Base-by-base conservation (phyloP, 2,888 invertebrate genomes). In the Steinernema carpocapsae region DNA sequence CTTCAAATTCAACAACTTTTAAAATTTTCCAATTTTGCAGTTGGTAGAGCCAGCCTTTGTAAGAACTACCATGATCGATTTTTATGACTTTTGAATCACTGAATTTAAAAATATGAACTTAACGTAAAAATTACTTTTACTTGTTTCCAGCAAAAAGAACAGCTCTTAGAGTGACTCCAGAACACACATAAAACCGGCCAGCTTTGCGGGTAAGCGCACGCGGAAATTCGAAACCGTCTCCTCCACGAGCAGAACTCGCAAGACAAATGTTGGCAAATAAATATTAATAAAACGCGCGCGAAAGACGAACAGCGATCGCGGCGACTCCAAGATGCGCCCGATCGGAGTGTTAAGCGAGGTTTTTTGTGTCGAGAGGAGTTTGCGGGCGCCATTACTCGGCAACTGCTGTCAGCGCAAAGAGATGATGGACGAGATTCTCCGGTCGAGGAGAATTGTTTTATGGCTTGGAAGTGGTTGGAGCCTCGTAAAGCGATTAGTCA, bases 341-440 rank as follows among this genome's bases (percentile, higher is more conserved):
- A 48, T 19, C 48, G 19, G 14, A 48, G 48, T 48, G 48, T 48
- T 48, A 48, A 48, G 14, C 48, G 48, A 48, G n/a, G 48, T 48
- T 48, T 48, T 48, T 17, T 48, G 48, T 48, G 48, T 37, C 37
- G 37, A 10, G 10, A 10, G 37, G 19, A 48, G 48, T 48, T 48
- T 19, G 48, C 17, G 48, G 19, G 48, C 48, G 19, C n/a, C 48
- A 48, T 19, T 17, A 48, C 19, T 48, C 48, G 48, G n/a, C 48
- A 48, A 14, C 48, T n/a, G 48, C 48, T 48, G 48, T 48, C 48
- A 19, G 48, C 48, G 17, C n/a, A 14, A 14, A 48, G 19, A 17
- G 24, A 56, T 56, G 56, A 56, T 24, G 2, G 64, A 64, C 19
- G 22, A 10, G 19, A n/a, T 12, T 24, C 37, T 48, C 48, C n/a